A percentile compares a stretch with the other conserved stretches of the same genome.
Conservation (phyloP, 2,797 vertebrate genomes). For the Emydoidea blandingii region DNA sequence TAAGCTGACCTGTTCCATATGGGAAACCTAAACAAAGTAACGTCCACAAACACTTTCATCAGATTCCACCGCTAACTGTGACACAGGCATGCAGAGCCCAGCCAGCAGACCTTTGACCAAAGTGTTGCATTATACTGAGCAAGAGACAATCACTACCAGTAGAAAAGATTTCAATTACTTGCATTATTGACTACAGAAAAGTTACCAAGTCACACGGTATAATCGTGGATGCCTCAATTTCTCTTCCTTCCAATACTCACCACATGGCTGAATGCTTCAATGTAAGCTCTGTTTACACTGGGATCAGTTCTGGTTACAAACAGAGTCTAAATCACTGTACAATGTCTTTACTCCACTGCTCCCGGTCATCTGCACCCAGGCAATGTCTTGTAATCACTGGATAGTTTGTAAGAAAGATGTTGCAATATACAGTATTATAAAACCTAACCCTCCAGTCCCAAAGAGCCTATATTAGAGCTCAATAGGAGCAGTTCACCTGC, state of each 20-base stretch:
- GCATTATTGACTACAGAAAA: not conserved
- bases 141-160: rapidly evolving
- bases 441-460: not conserved
- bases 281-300: rapidly evolving
- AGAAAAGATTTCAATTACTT: rapidly evolving
- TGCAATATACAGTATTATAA: not conserved
- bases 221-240: not conserved
- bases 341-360: rapidly evolving
- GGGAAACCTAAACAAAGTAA: not conserved
- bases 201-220: not conserved
- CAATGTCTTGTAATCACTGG: not conserved
- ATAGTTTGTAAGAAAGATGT: not conserved
- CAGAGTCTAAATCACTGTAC: not conserved
- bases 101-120: not conserved
- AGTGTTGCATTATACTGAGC: not conserved
- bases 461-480: rapidly evolving
- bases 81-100: not conserved
- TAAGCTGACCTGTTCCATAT: not conserved
- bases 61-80: not conserved
- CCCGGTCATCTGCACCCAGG: rapidly evolving
- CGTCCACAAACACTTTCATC: not conserved
- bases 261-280: not conserved
- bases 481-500: not conserved
- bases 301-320: not conserved
- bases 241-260: not conserved